Evolutionary conservation across 2,888 invertebrate species (phyloP).

Genomic region (Diaperis boleti): DNA sequence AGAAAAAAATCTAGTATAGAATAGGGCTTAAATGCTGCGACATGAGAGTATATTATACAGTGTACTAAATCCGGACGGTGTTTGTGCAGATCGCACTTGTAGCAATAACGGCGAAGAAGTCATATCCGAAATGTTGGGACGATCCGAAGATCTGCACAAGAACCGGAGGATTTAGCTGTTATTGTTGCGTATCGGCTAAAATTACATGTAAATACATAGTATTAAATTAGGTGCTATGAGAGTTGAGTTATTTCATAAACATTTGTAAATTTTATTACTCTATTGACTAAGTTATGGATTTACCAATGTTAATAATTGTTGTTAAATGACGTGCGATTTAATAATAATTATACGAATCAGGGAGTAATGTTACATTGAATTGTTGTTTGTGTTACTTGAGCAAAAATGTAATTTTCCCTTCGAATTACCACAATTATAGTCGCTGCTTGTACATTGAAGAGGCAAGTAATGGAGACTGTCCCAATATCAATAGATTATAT

Average conservation of each 20-base stretch:
- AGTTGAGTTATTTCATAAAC: constrained; percentile 42
- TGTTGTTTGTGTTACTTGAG: constrained; percentile 27
- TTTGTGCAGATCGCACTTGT: constrained; percentile 33
- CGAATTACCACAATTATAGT: background rate
- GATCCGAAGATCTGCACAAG: constrained; percentile 30
- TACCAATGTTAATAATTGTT: constrained; percentile 48
- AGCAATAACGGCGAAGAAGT: constrained; percentile 25
- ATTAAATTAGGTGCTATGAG: constrained; percentile 53
- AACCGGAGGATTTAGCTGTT: constrained; percentile 36
- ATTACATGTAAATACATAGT: constrained; percentile 53
- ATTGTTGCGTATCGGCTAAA: constrained; percentile 43
- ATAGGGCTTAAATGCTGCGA: constrained; percentile 37
- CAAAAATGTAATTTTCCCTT: background rate
- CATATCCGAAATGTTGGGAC: constrained; percentile 35
- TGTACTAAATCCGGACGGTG: constrained; percentile 23
- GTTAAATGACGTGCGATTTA: constrained; percentile 51
- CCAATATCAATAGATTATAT: background rate
- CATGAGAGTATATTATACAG: constrained; percentile 14
- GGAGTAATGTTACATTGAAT: constrained; percentile 48
- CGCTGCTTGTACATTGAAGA: constrained; percentile 3
- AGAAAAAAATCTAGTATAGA: constrained; percentile 25
- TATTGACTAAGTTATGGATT: constrained; percentile 41
- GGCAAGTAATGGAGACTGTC: constrained; percentile 22
- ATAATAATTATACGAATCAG: constrained; percentile 50
- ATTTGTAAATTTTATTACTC: constrained; percentile 45